phyloP scores from a whole-genome alignment of 1,140 invertebrate species.

The Littorina saxatilis region DNA sequence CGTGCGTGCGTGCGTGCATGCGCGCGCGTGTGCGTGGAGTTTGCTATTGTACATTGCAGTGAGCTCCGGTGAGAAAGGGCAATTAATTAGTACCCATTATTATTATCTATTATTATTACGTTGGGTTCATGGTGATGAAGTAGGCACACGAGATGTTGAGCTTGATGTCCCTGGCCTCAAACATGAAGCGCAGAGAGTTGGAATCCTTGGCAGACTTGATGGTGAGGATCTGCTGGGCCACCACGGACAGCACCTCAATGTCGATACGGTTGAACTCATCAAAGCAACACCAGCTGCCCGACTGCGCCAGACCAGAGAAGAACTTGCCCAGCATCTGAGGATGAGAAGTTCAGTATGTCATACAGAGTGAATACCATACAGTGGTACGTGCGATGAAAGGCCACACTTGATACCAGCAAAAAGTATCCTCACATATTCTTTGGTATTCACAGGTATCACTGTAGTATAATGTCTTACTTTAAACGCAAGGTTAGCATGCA shows the following conservation, averaged over 20 bases:
- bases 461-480: no score
- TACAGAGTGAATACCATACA: no score
- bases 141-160: conserved; percentile 72
- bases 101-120: no score
- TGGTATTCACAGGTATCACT: no score
- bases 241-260: conserved; percentile 90
- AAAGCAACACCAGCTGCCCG: conserved; percentile 93
- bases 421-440: neutral
- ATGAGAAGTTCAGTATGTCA: neutral
- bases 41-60: no score
- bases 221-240: conserved; percentile 75
- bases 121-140: conserved; percentile 82
- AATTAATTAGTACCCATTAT: no score
- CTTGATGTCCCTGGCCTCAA: conserved; percentile 75
- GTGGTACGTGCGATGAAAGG: no score
- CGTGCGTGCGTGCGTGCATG: no score
- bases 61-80: no score
- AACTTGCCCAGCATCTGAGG: conserved; percentile 78
- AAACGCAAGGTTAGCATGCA: no score
- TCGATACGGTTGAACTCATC: conserved; percentile 94
- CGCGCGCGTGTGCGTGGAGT: no score
- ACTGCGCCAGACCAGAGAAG: conserved; percentile 89
- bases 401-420: neutral
- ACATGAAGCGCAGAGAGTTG: conserved; percentile 69
- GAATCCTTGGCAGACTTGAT: conserved; percentile 73